Evolutionary conservation across 2,888 invertebrate species (phyloP).

Genomic region (Hyposoter dolosus): DNA sequence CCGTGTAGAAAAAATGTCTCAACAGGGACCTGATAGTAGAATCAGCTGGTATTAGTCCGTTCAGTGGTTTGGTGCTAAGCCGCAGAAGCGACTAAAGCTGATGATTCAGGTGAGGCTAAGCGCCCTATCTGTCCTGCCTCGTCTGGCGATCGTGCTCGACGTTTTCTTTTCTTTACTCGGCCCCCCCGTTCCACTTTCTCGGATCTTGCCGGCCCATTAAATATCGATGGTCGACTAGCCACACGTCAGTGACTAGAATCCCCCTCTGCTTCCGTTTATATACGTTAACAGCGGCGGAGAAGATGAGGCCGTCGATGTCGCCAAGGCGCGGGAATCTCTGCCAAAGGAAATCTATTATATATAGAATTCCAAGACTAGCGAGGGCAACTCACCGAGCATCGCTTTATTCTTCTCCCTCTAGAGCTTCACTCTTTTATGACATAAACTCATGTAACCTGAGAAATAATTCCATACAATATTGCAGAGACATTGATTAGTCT

Average conservation of each 20-base stretch:
- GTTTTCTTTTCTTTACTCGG: conserved; percentile 17
- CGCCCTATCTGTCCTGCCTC: neutral
- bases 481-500: neutral
- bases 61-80: conserved; percentile 13
- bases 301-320: conserved; percentile 52
- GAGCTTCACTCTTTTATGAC: neutral
- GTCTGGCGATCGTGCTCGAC: conserved; percentile 19
- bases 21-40: neutral
- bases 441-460: neutral
- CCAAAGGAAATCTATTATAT: conserved; percentile 58
- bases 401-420: conserved; percentile 31
- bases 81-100: conserved; percentile 31
- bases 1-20: neutral
- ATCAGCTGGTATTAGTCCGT: conserved; percentile 14
- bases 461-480: neutral
- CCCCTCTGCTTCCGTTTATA: neutral
- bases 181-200: conserved; percentile 43
- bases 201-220: conserved; percentile 55
- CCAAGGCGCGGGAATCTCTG: conserved; percentile 37
- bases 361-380: conserved; percentile 9
- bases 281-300: conserved; percentile 1
- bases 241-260: conserved; percentile 37
- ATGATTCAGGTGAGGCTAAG: conserved; percentile 20
- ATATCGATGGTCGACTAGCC: conserved; percentile 58
- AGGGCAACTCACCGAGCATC: conserved; percentile 9